Base-by-base conservation (phyloP, 1,140 invertebrate species). In the Phortica variegata region DNA sequence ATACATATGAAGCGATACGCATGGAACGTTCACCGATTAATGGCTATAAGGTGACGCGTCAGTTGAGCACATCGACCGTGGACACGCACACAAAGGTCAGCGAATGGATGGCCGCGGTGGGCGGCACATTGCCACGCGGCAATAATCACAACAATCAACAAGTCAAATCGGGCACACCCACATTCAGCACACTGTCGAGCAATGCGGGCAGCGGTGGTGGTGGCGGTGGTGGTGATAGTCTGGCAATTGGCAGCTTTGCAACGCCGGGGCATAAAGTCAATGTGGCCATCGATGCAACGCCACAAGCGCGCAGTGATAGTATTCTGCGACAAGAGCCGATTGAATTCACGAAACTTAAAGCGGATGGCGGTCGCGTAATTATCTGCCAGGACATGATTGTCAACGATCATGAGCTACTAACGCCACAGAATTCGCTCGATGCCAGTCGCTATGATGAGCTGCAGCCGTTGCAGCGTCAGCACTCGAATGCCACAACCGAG, bases 51-150 rank as follows among this genome's bases (percentile, higher is more conserved):
- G 75, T 87, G 8, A 83, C 85, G 12, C 74, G 87, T 29, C 85
- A 88, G 60, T 82, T 87, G 56, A 90, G 88, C 1, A 84, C 81
- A 9, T 90, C 88, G 38, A 90, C 89, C 0, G 84, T 92, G 49
- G 89, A 91, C 65, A 87, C 89, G 0, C 87, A 90, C 60, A 87
- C 88, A 9, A 90, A 91, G 79, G 89, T 92, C 2, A 82, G 84
- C 45, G 87, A 91, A 46, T 92, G 89, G 89, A 92, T 92, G 54
- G 83, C 87, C 81, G 87, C n/a, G n/a, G n/a, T n/a, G n/a, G n/a
- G n/a, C n/a, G 53, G 86, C 87, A 77, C 84, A 87, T 37, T 69
- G 32, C 60, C 78, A 15, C 72, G 48, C 50, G 48, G 16, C 6
- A 42, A 56, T 16, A 47, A 44, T 34, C 34, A 53, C 59, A 12